Conservation (phyloP, 2,797 vertebrate genomes). For the Parotocinclus haroldoi region DNA sequence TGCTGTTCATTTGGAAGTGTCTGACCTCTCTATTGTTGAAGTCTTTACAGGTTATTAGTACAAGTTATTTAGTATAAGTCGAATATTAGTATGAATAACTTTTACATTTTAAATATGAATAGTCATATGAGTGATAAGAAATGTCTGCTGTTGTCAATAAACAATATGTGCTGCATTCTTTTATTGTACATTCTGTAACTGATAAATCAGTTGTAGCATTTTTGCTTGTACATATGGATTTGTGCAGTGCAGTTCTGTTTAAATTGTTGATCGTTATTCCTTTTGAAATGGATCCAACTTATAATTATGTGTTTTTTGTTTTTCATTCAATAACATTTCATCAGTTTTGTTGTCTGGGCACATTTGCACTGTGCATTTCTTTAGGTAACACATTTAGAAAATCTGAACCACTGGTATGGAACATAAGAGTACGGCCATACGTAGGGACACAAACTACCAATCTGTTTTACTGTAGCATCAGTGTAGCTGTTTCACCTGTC, state of each 20-base stretch:
- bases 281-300: not conserved
- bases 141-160: not conserved
- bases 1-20: not conserved
- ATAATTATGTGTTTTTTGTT: not conserved
- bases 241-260: no score
- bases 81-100: no score
- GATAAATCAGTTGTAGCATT: not conserved
- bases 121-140: no score
- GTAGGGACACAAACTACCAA: slow-evolving; percentile 11
- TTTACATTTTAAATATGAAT: no score
- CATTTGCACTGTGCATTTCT: not conserved
- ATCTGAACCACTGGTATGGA: no score
- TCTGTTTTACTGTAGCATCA: slow-evolving; percentile 16
- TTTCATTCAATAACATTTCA: not conserved
- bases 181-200: slow-evolving; percentile 7
- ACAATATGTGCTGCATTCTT: not conserved
- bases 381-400: not conserved
- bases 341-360: not conserved
- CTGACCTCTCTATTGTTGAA: not conserved
- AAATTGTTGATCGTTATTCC: not conserved
- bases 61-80: no score
- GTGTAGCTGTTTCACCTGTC: slow-evolving; percentile 25
- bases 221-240: not conserved
- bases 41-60: no score
- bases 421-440: slow-evolving; percentile 1